phyloP scores from a whole-genome alignment of 2,888 invertebrate genomes.

The Meloe dianella region DNA sequence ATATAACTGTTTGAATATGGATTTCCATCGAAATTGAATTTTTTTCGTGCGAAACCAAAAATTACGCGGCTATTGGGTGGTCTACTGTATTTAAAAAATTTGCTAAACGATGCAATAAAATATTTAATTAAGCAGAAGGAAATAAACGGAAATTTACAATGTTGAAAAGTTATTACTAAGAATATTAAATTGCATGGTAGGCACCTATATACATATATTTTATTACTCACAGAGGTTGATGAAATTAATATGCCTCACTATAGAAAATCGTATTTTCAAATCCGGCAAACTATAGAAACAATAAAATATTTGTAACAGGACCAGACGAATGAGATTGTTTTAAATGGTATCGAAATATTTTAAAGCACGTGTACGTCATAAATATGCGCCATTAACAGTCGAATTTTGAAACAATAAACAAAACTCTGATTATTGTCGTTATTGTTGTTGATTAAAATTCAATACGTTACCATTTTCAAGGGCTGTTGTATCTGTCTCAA shows the following conservation, averaged over 20 bases:
- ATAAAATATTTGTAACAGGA: conserved; percentile 25
- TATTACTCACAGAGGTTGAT: background rate
- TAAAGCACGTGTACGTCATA: conserved; percentile 43
- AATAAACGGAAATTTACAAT: conserved; percentile 16
- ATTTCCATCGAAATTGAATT: background rate
- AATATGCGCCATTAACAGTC: conserved; percentile 42
- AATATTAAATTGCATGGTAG: conserved; percentile 14
- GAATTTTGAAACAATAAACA: background rate
- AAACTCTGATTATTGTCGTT: conserved; percentile 47
- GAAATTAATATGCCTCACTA: conserved; percentile 7
- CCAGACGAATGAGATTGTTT: conserved; percentile 22
- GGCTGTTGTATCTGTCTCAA: conserved; percentile 41
- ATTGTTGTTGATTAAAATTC: background rate
- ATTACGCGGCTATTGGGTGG: background rate
- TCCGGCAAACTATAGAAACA: conserved; percentile 23
- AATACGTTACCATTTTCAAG: conserved; percentile 19
- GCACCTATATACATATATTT: conserved; percentile 14
- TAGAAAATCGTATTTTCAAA: conserved; percentile 17
- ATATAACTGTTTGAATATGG: too few species aligned
- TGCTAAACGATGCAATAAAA: conserved; percentile 20
- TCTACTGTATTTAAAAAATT: conserved; percentile 7
- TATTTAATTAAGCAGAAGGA: conserved; percentile 20
- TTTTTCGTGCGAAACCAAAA: background rate
- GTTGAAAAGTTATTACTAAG: conserved; percentile 12
- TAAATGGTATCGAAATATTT: conserved; percentile 14